Conservation (phyloP, 2,113 vertebrate genomes). For the Pollachius pollachius region DNA sequence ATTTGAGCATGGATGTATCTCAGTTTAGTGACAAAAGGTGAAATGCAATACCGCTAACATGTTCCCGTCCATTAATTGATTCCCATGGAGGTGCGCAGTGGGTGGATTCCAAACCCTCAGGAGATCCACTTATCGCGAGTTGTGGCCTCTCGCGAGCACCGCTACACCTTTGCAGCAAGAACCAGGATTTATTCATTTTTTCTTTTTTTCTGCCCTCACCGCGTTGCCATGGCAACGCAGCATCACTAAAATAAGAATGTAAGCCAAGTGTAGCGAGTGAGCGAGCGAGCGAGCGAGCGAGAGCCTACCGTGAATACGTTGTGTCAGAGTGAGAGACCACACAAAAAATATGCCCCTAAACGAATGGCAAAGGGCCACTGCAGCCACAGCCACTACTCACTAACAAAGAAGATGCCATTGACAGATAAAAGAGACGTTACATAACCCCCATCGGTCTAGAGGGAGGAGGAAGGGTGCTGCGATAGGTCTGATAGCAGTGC, state of each 20-base stretch:
- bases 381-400: conserved; percentile 19
- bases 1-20: no score
- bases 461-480: not conserved
- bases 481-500: not conserved
- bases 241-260: conserved; percentile 34
- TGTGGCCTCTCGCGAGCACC: no score
- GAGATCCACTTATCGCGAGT: no score
- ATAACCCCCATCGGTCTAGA: not conserved
- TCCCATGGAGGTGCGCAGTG: no score
- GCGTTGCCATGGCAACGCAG: conserved; percentile 60
- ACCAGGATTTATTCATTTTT: no score
- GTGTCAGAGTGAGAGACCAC: not conserved
- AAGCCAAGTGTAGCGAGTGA: not conserved
- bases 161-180: no score
- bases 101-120: no score
- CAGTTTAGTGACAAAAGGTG: no score
- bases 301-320: not conserved
- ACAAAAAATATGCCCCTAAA: not conserved
- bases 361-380: conserved; percentile 14
- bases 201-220: conserved; percentile 8
- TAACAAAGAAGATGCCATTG: conserved; percentile 43
- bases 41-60: no score
- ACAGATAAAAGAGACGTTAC: conserved; percentile 12
- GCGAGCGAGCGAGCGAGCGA: conserved; percentile 13
- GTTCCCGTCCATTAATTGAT: no score